Evolutionary conservation across 1,140 invertebrate species (phyloP).

Genomic region (Drosophila grimshawi): DNA sequence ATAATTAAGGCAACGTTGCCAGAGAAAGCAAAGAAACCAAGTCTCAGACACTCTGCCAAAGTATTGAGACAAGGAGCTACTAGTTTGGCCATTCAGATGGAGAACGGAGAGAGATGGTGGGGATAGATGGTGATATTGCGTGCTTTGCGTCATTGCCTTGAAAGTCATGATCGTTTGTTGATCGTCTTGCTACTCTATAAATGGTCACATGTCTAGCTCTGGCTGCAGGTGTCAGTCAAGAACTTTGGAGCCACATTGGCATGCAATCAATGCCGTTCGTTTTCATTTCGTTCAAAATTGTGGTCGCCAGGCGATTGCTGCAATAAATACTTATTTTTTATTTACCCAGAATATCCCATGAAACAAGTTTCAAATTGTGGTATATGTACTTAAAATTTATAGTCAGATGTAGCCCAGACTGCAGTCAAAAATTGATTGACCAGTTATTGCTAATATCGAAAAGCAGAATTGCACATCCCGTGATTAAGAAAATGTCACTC

Average conservation of each 20-base stretch:
- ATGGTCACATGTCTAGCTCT: slow-evolving; percentile 64
- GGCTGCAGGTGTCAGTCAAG: slow-evolving; percentile 77
- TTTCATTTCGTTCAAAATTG: slow-evolving; percentile 74
- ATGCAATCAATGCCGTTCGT: slow-evolving; percentile 82
- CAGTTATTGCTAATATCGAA: too few relatives aligned
- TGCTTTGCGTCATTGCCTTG: slow-evolving; percentile 77
- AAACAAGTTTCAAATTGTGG: not conserved
- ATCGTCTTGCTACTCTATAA: slow-evolving; percentile 80
- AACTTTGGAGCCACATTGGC: slow-evolving; percentile 82
- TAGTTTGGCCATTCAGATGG: not conserved
- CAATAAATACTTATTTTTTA: slow-evolving; percentile 47
- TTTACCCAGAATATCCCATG: slow-evolving; percentile 14
- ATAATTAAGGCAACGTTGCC: slow-evolving; percentile 72
- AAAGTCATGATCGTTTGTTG: slow-evolving; percentile 72
- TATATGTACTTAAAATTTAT: not conserved
- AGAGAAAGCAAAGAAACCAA: slow-evolving; percentile 54
- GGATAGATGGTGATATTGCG: slow-evolving; percentile 50
- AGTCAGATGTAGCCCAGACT: not conserved
- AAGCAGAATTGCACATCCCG: too few relatives aligned
- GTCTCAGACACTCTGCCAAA: slow-evolving; percentile 6
- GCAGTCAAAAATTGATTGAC: too few relatives aligned
- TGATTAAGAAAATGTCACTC: too few relatives aligned
- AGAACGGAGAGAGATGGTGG: not conserved
- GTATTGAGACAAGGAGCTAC: slow-evolving; percentile 9
- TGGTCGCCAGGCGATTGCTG: slow-evolving; percentile 60